Evolutionary conservation across 2,888 invertebrate species (phyloP).

Genomic region (Sarcophaga carnaria): DNA sequence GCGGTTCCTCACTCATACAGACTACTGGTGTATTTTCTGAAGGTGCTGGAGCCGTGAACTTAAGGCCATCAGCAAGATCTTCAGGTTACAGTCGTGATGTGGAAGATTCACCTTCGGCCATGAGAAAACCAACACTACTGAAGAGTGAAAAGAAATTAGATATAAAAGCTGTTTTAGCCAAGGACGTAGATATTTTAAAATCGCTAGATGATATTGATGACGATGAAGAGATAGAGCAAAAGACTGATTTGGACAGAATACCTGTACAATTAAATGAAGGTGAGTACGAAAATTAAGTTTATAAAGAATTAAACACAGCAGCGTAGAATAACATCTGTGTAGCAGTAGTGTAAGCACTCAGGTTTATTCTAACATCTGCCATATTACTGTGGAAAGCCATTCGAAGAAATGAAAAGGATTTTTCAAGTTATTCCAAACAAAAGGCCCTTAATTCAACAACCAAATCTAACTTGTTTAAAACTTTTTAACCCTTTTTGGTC

Average conservation of each 20-base stretch:
- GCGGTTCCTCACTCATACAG: constrained; percentile 78
- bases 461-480: not conserved
- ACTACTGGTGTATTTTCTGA: constrained; percentile 81
- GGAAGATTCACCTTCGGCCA: constrained; percentile 75
- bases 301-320: constrained; percentile 13
- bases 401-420: not conserved
- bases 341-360: constrained; percentile 24
- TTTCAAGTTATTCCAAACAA: not conserved
- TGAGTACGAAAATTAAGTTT: constrained; percentile 67
- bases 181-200: constrained; percentile 73
- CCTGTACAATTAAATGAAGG: constrained; percentile 79
- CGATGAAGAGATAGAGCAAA: constrained; percentile 76
- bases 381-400: constrained; percentile 15
- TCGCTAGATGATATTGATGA: constrained; percentile 77
- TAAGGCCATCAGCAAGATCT: constrained; percentile 71
- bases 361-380: constrained; percentile 32
- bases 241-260: constrained; percentile 76
- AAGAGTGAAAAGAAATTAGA: constrained; percentile 78
- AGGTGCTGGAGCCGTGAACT: constrained; percentile 78
- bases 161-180: constrained; percentile 74
- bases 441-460: constrained; percentile 3
- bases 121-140: constrained; percentile 74
- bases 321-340: constrained; percentile 10
- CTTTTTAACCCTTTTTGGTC: constrained; percentile 1
- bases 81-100: constrained; percentile 73